Conservation (phyloP, 2,888 invertebrate genomes). For the Drosophila recens region DNA sequence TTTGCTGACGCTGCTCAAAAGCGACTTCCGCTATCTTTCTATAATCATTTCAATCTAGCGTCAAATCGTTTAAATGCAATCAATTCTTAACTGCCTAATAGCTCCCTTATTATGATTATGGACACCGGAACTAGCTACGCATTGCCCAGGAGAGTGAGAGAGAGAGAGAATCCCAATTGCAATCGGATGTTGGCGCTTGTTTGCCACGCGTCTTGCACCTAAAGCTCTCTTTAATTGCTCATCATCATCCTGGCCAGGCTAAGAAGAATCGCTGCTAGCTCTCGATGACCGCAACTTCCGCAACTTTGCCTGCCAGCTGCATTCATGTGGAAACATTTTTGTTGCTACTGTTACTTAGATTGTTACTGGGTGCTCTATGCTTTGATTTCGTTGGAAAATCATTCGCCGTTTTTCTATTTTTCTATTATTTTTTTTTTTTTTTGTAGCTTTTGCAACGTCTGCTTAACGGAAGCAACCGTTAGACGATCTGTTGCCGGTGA, state of each 20-base stretch:
- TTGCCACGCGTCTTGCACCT: constrained; percentile 52
- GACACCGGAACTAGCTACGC: constrained; percentile 59
- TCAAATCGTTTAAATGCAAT: constrained; percentile 59
- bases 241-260: constrained; percentile 25
- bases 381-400: constrained; percentile 71
- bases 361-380: constrained; percentile 63
- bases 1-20: constrained; percentile 18
- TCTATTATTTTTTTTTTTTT: constrained; percentile 13
- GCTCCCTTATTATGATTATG: constrained; percentile 52
- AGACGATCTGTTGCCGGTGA: constrained; percentile 68
- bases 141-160: background rate
- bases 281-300: constrained; percentile 61
- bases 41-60: constrained; percentile 48
- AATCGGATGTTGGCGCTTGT: constrained; percentile 51
- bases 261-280: constrained; percentile 28
- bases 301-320: constrained; percentile 45
- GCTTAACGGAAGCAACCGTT: constrained; percentile 78
- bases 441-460: constrained; percentile 43
- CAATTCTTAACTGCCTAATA: constrained; percentile 47
- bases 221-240: constrained; percentile 47
- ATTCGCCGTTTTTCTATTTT: constrained; percentile 41
- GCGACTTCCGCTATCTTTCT: constrained; percentile 60
- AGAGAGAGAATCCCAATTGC: constrained; percentile 34
- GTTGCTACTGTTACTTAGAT: constrained; percentile 64
- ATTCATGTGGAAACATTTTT: constrained; percentile 59